Percentiles rank a stretch among this genome's conserved stretches.
phyloP scores from a whole-genome alignment of 2,888 invertebrate genomes.

The Vesta saturnalis region DNA sequence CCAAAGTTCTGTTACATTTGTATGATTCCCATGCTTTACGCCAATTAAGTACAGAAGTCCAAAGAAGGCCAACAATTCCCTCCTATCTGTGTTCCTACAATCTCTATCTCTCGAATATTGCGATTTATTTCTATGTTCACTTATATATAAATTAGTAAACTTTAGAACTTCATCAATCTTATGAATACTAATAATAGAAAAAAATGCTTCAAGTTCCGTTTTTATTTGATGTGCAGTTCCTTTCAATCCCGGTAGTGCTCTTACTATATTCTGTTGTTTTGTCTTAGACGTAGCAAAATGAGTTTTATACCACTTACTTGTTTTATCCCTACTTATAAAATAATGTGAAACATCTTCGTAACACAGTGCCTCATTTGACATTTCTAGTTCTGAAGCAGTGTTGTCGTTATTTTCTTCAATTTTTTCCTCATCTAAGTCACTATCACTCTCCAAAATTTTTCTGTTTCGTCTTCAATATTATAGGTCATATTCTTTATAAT shows the following conservation, averaged over 20 bases:
- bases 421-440: neutral
- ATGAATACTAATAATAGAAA: slow-evolving; percentile 4
- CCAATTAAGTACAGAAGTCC: no score
- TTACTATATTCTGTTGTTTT: no score
- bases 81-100: slow-evolving; percentile 3
- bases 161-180: neutral
- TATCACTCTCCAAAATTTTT: neutral
- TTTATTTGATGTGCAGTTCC: no score
- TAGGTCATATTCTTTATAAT: no score
- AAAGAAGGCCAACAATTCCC: neutral
- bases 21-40: no score
- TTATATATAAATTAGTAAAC: slow-evolving; percentile 6
- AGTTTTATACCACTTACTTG: slow-evolving; percentile 1
- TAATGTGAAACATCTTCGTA: neutral
- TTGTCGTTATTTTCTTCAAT: neutral
- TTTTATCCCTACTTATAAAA: neutral
- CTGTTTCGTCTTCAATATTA: neutral
- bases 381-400: neutral
- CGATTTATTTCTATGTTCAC: slow-evolving; percentile 6
- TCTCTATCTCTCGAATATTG: slow-evolving; percentile 2
- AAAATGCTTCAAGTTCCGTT: neutral
- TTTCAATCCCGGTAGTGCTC: no score
- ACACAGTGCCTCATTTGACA: neutral
- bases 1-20: neutral
- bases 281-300: no score